A percentile compares a stretch with the other conserved stretches of the same genome.
These are phyloP conservation scores for Gymnothorax javanicus DNA, from an alignment of 2,797 vertebrate species.

Conservation along the genomic window DNA sequence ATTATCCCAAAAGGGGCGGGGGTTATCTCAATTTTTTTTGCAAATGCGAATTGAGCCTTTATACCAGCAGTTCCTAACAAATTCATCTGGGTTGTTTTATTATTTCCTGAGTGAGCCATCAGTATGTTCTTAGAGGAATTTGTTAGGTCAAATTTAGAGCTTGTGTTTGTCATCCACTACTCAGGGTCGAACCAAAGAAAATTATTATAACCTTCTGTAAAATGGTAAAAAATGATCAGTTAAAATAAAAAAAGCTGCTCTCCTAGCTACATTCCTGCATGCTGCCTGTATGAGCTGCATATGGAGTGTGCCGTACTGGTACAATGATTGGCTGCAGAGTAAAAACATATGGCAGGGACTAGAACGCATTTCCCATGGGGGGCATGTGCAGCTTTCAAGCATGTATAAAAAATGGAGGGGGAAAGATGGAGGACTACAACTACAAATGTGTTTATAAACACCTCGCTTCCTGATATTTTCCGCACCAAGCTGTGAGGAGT, in stretches of 20 bases:
- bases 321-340: neutral
- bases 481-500: slow-evolving; percentile 34
- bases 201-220: neutral
- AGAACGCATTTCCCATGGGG: neutral
- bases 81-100: too few species aligned
- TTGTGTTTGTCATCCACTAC: neutral
- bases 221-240: neutral
- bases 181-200: neutral
- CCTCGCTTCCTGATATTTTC: neutral
- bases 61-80: too few species aligned
- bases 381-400: neutral
- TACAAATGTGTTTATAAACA: neutral
- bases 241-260: neutral
- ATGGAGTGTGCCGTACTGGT: neutral
- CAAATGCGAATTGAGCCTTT: too few species aligned
- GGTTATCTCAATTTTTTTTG: too few species aligned
- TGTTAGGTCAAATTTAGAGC: neutral
- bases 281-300: neutral
- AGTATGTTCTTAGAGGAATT: neutral
- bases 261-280: neutral
- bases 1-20: too few species aligned
- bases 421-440: neutral
- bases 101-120: neutral
- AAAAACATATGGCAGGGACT: neutral
- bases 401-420: neutral